Evolutionary conservation across 2,113 vertebrate genomes (phyloP), one percentile per base, ranked within the genome.

Genomic region (Leiothrix lutea): DNA sequence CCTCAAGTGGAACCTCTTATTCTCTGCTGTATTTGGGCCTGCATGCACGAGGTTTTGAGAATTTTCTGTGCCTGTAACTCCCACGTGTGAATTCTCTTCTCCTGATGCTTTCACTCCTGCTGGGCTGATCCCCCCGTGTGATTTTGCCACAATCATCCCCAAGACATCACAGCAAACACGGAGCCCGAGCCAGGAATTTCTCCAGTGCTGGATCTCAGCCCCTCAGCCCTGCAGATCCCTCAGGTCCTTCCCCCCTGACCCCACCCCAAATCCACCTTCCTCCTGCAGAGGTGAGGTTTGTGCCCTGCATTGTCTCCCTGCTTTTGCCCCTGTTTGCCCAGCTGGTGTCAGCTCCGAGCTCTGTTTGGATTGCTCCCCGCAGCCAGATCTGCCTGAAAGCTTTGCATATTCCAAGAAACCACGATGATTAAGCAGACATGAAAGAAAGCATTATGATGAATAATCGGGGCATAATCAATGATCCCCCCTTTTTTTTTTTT

Each of bases 321-420:
- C n/a, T n/a, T n/a, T n/a, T n/a, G n/a, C n/a, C n/a, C n/a, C 83
- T 97, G 10, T 97, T 98, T 97, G 96, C 92, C 90, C 97, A 98
- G 97, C 95, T 97, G 97, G 74, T 94, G 91, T 96, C 96, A 94
- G 94, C 87, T 86, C 90, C 79, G 21, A 74, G 84, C 8, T 4
- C 86, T 94, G 51, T 95, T 98, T 96, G 95, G 88, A 86, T 83
- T 85, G 35, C 94, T 78, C 69, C 71, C n/a, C n/a, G n/a, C n/a
- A n/a, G n/a, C n/a, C n/a, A n/a, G 95, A 86, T 94, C 81, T 88
- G 88, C 83, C 92, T 96, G 95, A 97, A 94, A 96, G 94, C 95
- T 96, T 97, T 95, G 91, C 94, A 82, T 97, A 97, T 97, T 97
- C 60, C 58, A 97, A 97, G 97, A 96, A 98, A 95, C 94, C 87